A percentile compares a stretch with the other conserved stretches of the same genome.
Conservation (phyloP, 2,797 vertebrate genomes). For the Mionectes olivaceus region DNA sequence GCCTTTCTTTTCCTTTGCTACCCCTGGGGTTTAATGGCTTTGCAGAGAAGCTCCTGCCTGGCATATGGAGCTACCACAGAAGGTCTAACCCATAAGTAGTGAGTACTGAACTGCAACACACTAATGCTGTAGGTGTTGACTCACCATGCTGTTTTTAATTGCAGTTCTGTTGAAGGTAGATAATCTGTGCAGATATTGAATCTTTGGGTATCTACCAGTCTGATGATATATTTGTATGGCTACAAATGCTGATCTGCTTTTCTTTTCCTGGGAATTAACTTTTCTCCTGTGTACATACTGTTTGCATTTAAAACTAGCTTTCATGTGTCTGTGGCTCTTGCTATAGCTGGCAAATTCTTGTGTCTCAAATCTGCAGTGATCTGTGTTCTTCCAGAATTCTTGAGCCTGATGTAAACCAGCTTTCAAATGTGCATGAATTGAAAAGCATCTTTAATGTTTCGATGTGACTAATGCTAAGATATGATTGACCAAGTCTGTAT, state of each 20-base stretch:
- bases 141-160: constrained; percentile 47
- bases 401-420: constrained; percentile 15
- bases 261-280: constrained; percentile 9
- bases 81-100: constrained; percentile 52
- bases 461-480: background rate
- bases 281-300: background rate
- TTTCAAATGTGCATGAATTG: constrained; percentile 21
- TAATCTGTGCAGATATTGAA: background rate
- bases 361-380: constrained; percentile 8
- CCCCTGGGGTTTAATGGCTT: constrained; percentile 60
- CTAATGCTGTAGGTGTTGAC: constrained; percentile 40
- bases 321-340: constrained; percentile 15
- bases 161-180: constrained; percentile 27
- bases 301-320: constrained; percentile 29
- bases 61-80: constrained; percentile 42
- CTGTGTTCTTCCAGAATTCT: constrained; percentile 1
- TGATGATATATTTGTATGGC: background rate
- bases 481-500: background rate
- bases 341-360: background rate
- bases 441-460: constrained; percentile 30
- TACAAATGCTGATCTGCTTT: constrained; percentile 14
- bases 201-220: background rate
- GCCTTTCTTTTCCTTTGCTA: constrained; percentile 69
- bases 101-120: constrained; percentile 46
- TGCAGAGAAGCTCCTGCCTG: constrained; percentile 48